Evolutionary conservation across 2,113 vertebrate species (phyloP).

Genomic region (Macquaria ambigua): DNA sequence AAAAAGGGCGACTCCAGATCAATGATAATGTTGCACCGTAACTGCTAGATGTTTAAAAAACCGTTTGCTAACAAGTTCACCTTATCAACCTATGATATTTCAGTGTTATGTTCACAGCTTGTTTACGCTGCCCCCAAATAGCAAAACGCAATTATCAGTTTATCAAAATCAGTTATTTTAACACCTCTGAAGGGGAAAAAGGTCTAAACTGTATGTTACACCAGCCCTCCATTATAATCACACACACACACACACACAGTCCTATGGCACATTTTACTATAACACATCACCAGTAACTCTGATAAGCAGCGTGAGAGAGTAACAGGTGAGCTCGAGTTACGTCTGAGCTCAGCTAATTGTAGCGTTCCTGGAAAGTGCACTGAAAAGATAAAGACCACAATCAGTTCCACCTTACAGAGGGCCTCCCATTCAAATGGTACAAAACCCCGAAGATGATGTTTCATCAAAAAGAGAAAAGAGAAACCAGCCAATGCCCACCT

Average conservation of each 20-base stretch:
- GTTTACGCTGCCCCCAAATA: no score
- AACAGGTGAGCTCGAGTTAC: slow-evolving; percentile 23
- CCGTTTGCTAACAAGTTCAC: no score
- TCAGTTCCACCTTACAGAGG: not conserved
- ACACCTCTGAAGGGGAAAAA: no score
- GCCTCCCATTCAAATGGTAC: not conserved
- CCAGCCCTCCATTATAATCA: no score
- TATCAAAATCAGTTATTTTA: no score
- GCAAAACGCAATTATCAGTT: no score
- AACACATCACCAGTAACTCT: not conserved
- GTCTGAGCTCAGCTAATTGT: not conserved
- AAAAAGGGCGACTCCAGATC: no score
- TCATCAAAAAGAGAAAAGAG: not conserved
- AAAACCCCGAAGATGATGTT: not conserved
- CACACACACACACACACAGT: not conserved
- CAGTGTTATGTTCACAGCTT: no score
- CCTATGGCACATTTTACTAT: not conserved
- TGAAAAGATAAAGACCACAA: not conserved
- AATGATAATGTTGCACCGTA: no score
- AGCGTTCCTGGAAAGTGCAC: not conserved
- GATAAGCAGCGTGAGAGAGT: slow-evolving; percentile 27
- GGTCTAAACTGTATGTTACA: no score
- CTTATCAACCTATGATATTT: no score
- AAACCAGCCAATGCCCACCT: not conserved
- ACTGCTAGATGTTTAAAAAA: no score